Percentiles rank a stretch among this genome's conserved stretches.
These are phyloP conservation scores for Chironex yamaguchii DNA, from an alignment of 30 jellyfish, hydroid and myxozoan genomes.

Conservation along the genomic window DNA sequence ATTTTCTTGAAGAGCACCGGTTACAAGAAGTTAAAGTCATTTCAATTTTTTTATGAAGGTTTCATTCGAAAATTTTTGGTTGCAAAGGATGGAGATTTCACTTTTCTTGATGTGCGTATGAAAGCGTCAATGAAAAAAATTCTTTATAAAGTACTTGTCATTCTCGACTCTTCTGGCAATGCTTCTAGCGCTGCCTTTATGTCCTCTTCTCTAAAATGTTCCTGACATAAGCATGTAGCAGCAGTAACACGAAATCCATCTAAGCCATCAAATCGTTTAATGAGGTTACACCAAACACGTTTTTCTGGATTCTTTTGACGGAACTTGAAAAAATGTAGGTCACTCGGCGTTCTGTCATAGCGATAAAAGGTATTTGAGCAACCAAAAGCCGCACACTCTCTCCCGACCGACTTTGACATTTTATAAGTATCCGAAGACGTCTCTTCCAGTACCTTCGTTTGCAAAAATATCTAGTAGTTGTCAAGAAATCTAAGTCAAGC, in stretches of 20 bases:
- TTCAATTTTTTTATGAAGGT: constrained; percentile 58
- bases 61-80: too few species aligned
- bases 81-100: too few species aligned
- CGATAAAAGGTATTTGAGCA: constrained; percentile 8
- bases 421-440: constrained; percentile 2
- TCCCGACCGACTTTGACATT: constrained; percentile 21
- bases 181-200: constrained; percentile 28
- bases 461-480: constrained; percentile 8
- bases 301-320: constrained; percentile 8
- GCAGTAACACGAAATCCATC: constrained; percentile 14
- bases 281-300: constrained; percentile 18
- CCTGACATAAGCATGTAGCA: constrained; percentile 17
- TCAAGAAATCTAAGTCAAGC: constrained; percentile 11
- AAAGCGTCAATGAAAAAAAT: constrained; percentile 20
- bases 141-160: constrained; percentile 5
- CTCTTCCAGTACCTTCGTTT: background rate
- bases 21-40: constrained; percentile 44
- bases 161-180: constrained; percentile 12
- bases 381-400: constrained; percentile 21
- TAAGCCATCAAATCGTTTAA: constrained; percentile 12
- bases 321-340: constrained; percentile 10
- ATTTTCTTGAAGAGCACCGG: constrained; percentile 42
- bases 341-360: constrained; percentile 2
- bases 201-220: constrained; percentile 19
- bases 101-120: constrained; percentile 41